A percentile compares a stretch with the other conserved stretches of the same genome.
Conservation (phyloP, 2,113 vertebrate species). For the Bombycilla garrulus region DNA sequence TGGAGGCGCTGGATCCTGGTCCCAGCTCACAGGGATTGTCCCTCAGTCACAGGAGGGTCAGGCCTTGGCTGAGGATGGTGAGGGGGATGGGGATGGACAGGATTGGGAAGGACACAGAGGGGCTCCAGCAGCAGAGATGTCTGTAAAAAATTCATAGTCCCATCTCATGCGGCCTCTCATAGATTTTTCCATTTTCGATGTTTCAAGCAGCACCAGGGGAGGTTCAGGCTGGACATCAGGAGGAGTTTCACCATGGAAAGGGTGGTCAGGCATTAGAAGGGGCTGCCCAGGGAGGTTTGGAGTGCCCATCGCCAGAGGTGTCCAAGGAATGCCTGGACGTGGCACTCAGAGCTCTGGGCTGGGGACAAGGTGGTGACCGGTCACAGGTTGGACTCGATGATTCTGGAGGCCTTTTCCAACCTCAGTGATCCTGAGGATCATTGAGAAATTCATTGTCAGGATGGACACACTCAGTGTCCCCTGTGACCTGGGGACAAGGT, state of each 20-base stretch:
- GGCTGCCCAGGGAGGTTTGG: background rate
- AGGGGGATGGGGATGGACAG: accelerated
- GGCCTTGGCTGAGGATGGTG: background rate
- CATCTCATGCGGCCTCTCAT: background rate
- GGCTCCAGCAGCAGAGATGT: background rate
- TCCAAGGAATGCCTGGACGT: accelerated
- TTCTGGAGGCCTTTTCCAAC: background rate
- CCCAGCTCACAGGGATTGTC: accelerated
- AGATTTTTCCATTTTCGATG: too few relatives aligned
- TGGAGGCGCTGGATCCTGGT: background rate
- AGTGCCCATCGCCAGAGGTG: background rate
- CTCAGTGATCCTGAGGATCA: accelerated
- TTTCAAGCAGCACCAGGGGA: background rate
- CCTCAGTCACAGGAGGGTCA: background rate
- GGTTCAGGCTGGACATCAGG: accelerated
- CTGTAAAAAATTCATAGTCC: background rate
- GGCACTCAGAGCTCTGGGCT: background rate
- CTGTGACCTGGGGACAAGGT: background rate
- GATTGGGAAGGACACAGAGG: background rate
- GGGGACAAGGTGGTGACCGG: background rate
- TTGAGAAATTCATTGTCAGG: accelerated
- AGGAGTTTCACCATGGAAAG: background rate
- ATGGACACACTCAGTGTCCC: background rate
- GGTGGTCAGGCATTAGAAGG: background rate
- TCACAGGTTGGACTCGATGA: accelerated